Base-by-base conservation (phyloP, 2,113 vertebrate species). In the Cariama cristata region DNA sequence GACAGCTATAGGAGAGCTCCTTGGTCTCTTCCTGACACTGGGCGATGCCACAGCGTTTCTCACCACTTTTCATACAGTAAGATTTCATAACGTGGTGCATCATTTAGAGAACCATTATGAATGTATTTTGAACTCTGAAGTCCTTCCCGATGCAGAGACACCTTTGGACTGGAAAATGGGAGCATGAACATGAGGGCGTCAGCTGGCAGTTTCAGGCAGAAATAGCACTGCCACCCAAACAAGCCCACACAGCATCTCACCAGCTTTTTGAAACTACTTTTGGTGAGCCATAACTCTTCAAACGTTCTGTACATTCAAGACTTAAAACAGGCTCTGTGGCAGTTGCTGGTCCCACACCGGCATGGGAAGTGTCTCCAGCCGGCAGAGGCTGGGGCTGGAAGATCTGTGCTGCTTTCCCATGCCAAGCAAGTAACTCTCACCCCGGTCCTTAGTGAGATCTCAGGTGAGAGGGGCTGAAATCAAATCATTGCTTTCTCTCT, bases 121-220 rank as follows among this genome's bases (percentile, higher is more conserved):
- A 23, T 18, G 47, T 26, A 45, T 27, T 30, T 83, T 26, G 58
- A 77, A 58, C 68, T 58, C 88, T 53, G 47, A 55, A 49, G 66
- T 52, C 33, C 33, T 50, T 45, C 58, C 59, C 4, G 2, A 42
- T 27, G n/a, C 77, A 30, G 53, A 76, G 30, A 74, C 26, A 21
- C 32, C 49, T 55, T 45, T 47, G 33, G 42, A 6, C 28, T 58
- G 49, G 64, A 32, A 49, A 67, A 77, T 1, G 9, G 28, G 47
- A 73, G 13, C 30, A 4, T 12, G 59, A 62, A 59, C 42, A 45
- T 0, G 0, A 50, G 3, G 8, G 33, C 2, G 1, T 55, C 69
- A 71, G 69, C 21, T 5, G 4, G 30, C 44, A 27, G 30, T 12
- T 79, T 38, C 76, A 38, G 38, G 77, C 60, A 74, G 72, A 81